These are phyloP conservation scores for Trialeurodes vaporariorum DNA, from an alignment of 1,140 invertebrate species.

Conservation along the genomic window DNA sequence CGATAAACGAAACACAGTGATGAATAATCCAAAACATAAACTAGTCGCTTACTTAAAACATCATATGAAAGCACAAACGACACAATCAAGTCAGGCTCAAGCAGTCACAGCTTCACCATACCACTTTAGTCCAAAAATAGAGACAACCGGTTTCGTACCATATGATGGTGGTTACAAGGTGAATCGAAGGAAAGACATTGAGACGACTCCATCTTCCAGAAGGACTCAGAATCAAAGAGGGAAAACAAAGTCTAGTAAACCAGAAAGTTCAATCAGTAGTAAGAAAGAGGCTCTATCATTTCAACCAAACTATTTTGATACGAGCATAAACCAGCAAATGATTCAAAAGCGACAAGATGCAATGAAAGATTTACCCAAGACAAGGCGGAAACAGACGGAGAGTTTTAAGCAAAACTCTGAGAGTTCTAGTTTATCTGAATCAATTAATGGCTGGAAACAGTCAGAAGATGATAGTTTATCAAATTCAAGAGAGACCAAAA, in stretches of 20 bases:
- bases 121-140: background rate
- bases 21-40: background rate
- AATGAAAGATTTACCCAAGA: background rate
- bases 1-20: background rate
- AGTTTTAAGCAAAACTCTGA: background rate
- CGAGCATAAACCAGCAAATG: background rate
- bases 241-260: background rate
- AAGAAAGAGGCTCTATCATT: background rate
- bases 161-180: background rate
- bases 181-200: background rate
- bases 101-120: background rate
- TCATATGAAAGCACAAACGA: background rate
- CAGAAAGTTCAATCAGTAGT: background rate
- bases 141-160: background rate
- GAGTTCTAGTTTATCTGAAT: background rate
- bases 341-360: background rate
- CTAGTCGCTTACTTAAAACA: background rate
- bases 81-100: background rate
- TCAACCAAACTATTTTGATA: background rate
- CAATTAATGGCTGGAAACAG: background rate
- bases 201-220: background rate
- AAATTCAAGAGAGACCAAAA: background rate
- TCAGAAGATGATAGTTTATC: background rate
- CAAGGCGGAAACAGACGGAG: background rate
- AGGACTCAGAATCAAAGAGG: background rate